phyloP scores from a whole-genome alignment of 1,140 invertebrate genomes.

The Ostrea edulis region DNA sequence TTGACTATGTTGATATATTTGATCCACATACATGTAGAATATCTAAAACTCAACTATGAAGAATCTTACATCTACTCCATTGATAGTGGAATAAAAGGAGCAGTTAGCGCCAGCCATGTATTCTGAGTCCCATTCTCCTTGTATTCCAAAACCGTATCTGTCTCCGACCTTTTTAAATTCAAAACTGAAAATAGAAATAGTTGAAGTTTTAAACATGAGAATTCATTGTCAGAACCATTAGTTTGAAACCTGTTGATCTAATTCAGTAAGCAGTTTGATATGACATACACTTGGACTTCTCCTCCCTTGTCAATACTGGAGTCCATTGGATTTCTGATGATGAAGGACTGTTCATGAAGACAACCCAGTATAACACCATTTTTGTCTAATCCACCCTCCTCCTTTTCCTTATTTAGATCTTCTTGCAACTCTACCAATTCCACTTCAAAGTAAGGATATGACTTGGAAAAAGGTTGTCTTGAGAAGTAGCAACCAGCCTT shows the following conservation, averaged over 20 bases:
- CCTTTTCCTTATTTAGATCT: background rate
- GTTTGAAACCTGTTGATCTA: background rate
- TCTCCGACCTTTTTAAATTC: slow-evolving; percentile 51
- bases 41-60: too few species aligned
- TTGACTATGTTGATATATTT: too few species aligned
- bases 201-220: background rate
- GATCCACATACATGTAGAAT: too few species aligned
- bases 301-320: slow-evolving; percentile 63
- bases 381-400: background rate
- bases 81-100: slow-evolving; percentile 60
- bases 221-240: background rate
- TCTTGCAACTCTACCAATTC: background rate
- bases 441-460: slow-evolving; percentile 63
- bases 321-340: slow-evolving; percentile 49
- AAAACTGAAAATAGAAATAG: slow-evolving; percentile 60
- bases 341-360: slow-evolving; percentile 19
- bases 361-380: background rate
- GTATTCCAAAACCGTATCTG: slow-evolving; percentile 67
- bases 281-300: slow-evolving; percentile 64
- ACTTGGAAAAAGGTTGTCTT: slow-evolving; percentile 60
- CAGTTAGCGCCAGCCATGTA: slow-evolving; percentile 61
- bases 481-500: slow-evolving; percentile 53
- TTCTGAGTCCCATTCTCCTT: slow-evolving; percentile 68
- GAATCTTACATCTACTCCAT: slow-evolving; percentile 66
- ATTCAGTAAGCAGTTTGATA: background rate